phyloP scores from a whole-genome alignment of 2,888 invertebrate genomes.

The Dynastes hyllus region DNA sequence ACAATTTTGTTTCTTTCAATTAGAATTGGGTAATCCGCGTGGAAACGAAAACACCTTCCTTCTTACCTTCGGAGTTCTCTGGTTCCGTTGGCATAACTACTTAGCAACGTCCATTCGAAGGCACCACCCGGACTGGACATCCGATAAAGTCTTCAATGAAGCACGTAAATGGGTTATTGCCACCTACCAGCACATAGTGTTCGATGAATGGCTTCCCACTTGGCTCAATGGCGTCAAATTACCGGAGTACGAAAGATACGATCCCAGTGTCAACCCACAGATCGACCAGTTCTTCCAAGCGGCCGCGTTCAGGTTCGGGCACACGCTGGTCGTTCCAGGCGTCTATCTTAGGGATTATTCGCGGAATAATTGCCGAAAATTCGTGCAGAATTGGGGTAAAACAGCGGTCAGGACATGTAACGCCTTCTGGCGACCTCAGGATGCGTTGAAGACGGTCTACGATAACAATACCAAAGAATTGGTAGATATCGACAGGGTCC shows the following conservation, averaged over 20 bases:
- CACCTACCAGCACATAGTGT: slow-evolving; percentile 72
- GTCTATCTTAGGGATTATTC: slow-evolving; percentile 72
- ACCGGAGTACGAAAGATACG: slow-evolving; percentile 68
- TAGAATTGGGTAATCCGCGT: slow-evolving; percentile 73
- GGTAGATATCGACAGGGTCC: slow-evolving; percentile 72
- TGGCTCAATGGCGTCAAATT: slow-evolving; percentile 66
- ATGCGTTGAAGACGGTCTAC: slow-evolving; percentile 62
- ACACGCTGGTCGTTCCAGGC: slow-evolving; percentile 75
- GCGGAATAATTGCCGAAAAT: slow-evolving; percentile 66
- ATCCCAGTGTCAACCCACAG: slow-evolving; percentile 74
- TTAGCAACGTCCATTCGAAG: slow-evolving; percentile 68
- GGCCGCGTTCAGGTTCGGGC: slow-evolving; percentile 77
- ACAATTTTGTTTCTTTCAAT: too few relatives aligned
- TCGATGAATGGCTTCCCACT: slow-evolving; percentile 73
- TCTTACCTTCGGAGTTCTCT: slow-evolving; percentile 73
- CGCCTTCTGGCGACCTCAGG: slow-evolving; percentile 74
- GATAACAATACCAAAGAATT: slow-evolving; percentile 59
- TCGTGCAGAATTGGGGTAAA: slow-evolving; percentile 59
- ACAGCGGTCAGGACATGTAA: slow-evolving; percentile 72
- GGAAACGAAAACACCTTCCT: slow-evolving; percentile 75
- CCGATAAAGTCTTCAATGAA: slow-evolving; percentile 73
- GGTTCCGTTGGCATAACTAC: slow-evolving; percentile 75
- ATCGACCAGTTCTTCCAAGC: slow-evolving; percentile 77
- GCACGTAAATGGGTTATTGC: slow-evolving; percentile 76
- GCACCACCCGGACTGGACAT: slow-evolving; percentile 68